Conservation (phyloP, 2,888 invertebrate genomes). For the Drosophila acutilabella region DNA sequence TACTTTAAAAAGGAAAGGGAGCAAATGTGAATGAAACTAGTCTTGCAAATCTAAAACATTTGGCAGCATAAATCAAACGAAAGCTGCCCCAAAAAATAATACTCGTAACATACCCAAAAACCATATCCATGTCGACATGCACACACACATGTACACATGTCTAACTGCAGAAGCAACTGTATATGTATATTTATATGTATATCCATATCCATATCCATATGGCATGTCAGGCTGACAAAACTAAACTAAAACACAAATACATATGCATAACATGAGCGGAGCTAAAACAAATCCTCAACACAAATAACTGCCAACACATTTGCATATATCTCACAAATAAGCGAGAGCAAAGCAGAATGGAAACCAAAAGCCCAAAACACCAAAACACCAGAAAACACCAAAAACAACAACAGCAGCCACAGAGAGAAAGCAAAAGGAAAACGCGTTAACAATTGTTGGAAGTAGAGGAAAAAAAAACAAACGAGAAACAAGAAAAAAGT, state of each 20-base stretch:
- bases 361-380: conserved; percentile 62
- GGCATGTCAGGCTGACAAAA: conserved; percentile 68
- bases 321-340: conserved; percentile 75
- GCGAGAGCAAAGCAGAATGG: conserved; percentile 51
- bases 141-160: conserved; percentile 27
- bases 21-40: conserved; percentile 25
- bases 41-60: conserved; percentile 50
- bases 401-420: conserved; percentile 12
- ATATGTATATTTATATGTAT: background rate
- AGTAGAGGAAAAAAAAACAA: conserved; percentile 22
- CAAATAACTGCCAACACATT: conserved; percentile 76
- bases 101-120: conserved; percentile 47
- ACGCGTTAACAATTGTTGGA: conserved; percentile 57
- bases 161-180: background rate
- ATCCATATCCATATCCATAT: conserved; percentile 48
- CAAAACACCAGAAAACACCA: conserved; percentile 43
- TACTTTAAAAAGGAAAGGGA: background rate
- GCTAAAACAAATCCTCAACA: conserved; percentile 76
- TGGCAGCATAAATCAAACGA: conserved; percentile 69
- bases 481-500: conserved; percentile 1
- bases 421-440: conserved; percentile 35
- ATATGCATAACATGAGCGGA: conserved; percentile 68
- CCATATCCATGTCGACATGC: conserved; percentile 44
- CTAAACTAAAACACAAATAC: conserved; percentile 81
- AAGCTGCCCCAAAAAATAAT: conserved; percentile 45